A percentile compares a stretch with the other conserved stretches of the same genome.
Conservation (phyloP, 2,797 vertebrate species). For the Alosa sapidissima region DNA sequence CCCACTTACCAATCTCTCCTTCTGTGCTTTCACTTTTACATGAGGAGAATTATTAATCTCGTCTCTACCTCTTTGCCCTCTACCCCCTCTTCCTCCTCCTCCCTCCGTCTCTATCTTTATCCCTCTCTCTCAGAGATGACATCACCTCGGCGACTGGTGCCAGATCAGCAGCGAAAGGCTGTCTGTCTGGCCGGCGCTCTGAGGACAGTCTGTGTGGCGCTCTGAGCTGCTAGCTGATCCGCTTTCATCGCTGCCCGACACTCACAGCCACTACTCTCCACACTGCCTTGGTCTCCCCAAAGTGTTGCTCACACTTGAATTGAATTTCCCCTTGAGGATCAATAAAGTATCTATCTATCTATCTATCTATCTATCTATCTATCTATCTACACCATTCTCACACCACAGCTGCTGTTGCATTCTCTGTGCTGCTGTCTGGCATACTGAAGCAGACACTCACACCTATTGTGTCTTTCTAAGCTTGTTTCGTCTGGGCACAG, state of each 20-base stretch:
- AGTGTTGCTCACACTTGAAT: no score
- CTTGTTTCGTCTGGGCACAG: no score
- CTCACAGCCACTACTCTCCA: background rate
- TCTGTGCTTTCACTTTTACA: background rate
- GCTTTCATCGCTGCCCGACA: background rate
- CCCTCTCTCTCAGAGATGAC: background rate
- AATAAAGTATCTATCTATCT: no score
- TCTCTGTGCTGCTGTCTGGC: no score
- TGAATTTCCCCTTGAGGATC: no score
- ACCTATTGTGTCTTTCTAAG: no score
- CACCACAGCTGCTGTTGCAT: no score
- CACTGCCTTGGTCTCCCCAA: background rate
- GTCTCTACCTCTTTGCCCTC: background rate
- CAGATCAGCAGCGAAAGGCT: background rate
- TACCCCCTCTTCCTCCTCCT: background rate
- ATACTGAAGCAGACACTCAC: no score
- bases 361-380: no score
- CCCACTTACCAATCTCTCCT: background rate
- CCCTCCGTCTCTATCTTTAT: background rate
- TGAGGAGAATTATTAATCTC: background rate
- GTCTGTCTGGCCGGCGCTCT: background rate
- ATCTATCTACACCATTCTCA: no score
- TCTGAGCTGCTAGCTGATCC: background rate
- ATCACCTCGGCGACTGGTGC: background rate
- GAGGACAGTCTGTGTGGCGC: background rate